Conservation (phyloP, 2,113 vertebrate species). For the Vulpes vulpes region DNA sequence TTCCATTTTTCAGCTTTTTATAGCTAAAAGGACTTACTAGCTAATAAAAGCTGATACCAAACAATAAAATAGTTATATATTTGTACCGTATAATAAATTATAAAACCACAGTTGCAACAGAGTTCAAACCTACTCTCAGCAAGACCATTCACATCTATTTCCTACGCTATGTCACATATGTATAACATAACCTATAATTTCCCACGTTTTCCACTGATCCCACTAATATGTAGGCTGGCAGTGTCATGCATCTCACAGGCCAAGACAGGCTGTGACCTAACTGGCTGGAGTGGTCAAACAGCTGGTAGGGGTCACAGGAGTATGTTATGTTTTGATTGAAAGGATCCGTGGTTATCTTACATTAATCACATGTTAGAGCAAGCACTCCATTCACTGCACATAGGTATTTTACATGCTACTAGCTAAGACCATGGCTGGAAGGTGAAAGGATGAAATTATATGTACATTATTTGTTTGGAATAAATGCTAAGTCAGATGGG, state of each 20-base stretch:
- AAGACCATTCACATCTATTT: neutral
- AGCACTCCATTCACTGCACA: neutral
- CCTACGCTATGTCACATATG: neutral
- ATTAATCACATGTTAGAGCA: neutral
- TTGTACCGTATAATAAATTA: neutral
- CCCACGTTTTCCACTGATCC: neutral
- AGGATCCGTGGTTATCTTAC: neutral
- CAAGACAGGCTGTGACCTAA: neutral
- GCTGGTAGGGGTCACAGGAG: neutral
- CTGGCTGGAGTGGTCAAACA: neutral
- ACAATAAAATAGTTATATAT: neutral
- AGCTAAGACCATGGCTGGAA: neutral
- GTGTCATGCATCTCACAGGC: neutral
- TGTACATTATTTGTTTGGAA: neutral
- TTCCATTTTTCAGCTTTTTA: neutral
- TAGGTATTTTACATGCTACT: neutral
- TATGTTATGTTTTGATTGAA: neutral
- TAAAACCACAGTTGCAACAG: neutral
- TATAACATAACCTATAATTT: neutral
- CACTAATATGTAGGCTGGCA: neutral
- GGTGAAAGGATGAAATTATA: neutral
- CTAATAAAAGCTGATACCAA: conserved; percentile 35
- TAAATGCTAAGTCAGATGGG: neutral
- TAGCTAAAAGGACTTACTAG: neutral
- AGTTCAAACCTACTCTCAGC: neutral